Base-by-base conservation (phyloP, 64 coral and sea anemone species). In the Stylophora pistillata region DNA sequence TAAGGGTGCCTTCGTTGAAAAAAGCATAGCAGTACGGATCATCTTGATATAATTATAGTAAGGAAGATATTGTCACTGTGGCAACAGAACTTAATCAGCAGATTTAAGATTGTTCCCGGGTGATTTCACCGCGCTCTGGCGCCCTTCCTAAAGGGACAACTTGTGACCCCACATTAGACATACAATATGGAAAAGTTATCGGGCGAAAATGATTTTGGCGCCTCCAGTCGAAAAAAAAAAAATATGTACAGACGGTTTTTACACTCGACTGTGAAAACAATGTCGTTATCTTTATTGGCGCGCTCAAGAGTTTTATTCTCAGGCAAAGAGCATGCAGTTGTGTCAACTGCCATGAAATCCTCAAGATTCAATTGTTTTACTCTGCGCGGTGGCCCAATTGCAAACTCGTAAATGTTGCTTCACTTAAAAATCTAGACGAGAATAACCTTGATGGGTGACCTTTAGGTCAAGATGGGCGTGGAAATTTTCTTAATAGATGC, bases 401-500 rank as follows among this genome's bases (percentile, higher is more conserved):
- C 58, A 18, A n/a, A 0, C 7, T 68, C 10, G 20, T 68, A 25
- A 68, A 26, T 21, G 4, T 68, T 3, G 37, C 7, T 7, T 47
- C 37, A 7, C 37, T 2, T n/a, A 25, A n/a, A n/a, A 28, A 68
- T 27, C 21, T 25, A 28, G 64, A 26, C 23, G 64, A 68, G 21
- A 68, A 68, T 23, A 25, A 26, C 23, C 23, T 68, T 25, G 10
- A 1, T 0, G 12, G 62, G 21, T 68, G 64, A 41, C 80, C 62
- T 27, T 53, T 32, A 21, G 34, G 34, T 69, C 26, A 41, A 15
- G n/a, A 6, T 84, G 80, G 80, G 80, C 30, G 80, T 64, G 21
- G 5, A 28, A 69, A 25, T 84, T 84, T 84, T 68, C 18, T 13
- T 34, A 65, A 23, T 62, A 84, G 69, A 84, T 84, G 80, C 80